Conservation (phyloP, 1,140 invertebrate species). For the Cotesia vestalis region DNA sequence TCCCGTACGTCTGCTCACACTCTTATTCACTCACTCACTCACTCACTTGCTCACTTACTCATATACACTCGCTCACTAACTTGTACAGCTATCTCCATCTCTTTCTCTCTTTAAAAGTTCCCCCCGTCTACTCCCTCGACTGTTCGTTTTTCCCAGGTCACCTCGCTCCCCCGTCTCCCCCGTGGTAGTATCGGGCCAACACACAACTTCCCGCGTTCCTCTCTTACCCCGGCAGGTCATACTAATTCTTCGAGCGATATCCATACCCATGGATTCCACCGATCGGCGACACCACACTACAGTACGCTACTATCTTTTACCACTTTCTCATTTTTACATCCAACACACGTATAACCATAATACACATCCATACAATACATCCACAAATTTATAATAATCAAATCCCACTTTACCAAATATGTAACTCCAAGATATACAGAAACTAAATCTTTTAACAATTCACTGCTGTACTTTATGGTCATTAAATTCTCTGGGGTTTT, state of each 20-base stretch:
- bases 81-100: not conserved
- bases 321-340: too few species aligned
- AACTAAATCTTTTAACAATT: too few species aligned
- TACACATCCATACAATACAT: too few species aligned
- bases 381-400: too few species aligned
- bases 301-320: too few species aligned
- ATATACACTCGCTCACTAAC: too few species aligned
- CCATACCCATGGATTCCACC: constrained; percentile 37
- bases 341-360: too few species aligned
- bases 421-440: too few species aligned
- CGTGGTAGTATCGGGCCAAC: constrained; percentile 23
- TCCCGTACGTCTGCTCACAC: constrained; percentile 44
- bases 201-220: constrained; percentile 28
- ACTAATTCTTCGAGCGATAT: constrained; percentile 54
- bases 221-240: constrained; percentile 45
- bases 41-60: constrained; percentile 22
- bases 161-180: constrained; percentile 22
- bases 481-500: too few species aligned
- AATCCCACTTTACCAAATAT: too few species aligned
- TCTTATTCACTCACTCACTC: too few species aligned
- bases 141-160: constrained; percentile 36
- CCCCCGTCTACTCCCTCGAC: constrained; percentile 27
- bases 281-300: constrained; percentile 40
- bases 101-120: not conserved
- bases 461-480: too few species aligned